Evolutionary conservation across 2,888 invertebrate species (phyloP).

Genomic region (Frankliniella intonsa): DNA sequence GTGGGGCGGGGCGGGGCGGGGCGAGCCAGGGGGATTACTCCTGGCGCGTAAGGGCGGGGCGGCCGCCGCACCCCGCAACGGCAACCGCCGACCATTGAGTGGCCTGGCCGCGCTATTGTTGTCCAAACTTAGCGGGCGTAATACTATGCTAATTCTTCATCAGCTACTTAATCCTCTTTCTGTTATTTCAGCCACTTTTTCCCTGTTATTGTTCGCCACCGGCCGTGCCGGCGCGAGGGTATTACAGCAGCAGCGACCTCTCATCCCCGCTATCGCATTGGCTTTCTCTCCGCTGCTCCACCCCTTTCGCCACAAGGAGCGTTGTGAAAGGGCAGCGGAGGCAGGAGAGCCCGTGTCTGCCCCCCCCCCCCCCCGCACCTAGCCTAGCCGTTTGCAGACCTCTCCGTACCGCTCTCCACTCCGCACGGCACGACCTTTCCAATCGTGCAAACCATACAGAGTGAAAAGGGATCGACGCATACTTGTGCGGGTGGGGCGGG

Average conservation of each 20-base stretch:
- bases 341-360: neutral
- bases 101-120: slow-evolving; percentile 9
- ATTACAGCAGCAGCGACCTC: neutral
- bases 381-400: no score
- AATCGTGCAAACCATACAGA: no score
- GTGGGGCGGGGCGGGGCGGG: neutral
- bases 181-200: slow-evolving; percentile 25
- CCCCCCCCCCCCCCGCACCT: neutral
- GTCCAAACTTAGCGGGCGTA: slow-evolving; percentile 15
- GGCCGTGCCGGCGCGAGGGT: neutral
- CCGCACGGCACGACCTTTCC: no score
- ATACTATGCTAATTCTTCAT: slow-evolving; percentile 23
- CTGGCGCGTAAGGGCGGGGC: neutral
- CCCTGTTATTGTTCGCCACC: neutral
- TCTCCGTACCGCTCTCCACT: no score
- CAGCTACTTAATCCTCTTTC: slow-evolving; percentile 14
- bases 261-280: no score
- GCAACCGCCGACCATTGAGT: neutral
- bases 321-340: neutral
- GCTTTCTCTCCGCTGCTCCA: no score
- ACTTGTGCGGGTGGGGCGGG: no score
- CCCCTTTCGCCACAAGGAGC: neutral
- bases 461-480: no score
- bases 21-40: neutral
- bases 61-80: neutral